Conservation (phyloP, 2,113 vertebrate species). For the Oplegnathus fasciatus region DNA sequence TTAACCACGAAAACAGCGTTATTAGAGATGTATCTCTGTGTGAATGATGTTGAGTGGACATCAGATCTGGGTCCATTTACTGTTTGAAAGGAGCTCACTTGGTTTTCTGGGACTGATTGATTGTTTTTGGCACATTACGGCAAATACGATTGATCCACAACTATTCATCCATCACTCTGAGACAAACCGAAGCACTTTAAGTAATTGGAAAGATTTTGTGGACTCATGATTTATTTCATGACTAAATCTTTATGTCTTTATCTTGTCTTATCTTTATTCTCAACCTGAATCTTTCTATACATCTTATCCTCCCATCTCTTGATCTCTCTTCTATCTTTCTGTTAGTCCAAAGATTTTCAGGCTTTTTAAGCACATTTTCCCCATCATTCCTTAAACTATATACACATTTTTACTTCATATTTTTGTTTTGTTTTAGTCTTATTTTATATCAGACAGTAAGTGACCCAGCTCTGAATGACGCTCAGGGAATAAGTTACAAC, state of each 20-base stretch:
- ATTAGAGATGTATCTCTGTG: not conserved
- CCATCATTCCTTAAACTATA: not conserved
- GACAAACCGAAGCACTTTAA: not conserved
- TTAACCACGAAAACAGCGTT: not conserved
- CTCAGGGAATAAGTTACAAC: not conserved
- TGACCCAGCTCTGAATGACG: not conserved
- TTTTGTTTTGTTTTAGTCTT: not conserved
- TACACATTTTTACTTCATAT: not conserved
- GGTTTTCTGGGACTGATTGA: not conserved
- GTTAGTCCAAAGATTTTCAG: not conserved
- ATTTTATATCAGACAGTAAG: too few relatives aligned
- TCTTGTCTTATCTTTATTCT: not conserved
- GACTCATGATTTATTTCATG: not conserved
- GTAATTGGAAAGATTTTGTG: not conserved
- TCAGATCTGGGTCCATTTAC: not conserved
- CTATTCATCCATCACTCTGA: rapidly evolving
- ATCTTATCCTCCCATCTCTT: not conserved
- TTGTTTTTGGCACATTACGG: not conserved
- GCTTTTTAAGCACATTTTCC: not conserved
- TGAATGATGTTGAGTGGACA: not conserved
- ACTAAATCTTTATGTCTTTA: too few relatives aligned
- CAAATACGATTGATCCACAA: constrained; percentile 4
- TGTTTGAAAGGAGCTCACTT: not conserved
- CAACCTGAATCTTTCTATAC: too few relatives aligned
- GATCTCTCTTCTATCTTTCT: not conserved